Conservation (phyloP, 1,140 invertebrate genomes). For the Caenorhabditis inopinata region DNA sequence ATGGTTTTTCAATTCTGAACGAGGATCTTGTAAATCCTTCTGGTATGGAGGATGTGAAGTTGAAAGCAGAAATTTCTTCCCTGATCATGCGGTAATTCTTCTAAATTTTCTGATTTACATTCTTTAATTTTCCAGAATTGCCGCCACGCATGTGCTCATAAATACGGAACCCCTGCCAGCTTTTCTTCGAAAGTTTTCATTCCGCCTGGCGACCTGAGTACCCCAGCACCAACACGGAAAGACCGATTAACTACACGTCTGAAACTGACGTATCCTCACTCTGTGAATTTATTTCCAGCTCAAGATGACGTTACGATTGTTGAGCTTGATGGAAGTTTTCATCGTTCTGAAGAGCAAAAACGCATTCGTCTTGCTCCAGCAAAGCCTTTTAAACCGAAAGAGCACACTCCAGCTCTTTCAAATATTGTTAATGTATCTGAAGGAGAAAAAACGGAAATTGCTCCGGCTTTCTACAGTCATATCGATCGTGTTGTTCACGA, state of each 20-base stretch:
- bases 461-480: not conserved
- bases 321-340: not conserved
- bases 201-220: not conserved
- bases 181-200: not conserved
- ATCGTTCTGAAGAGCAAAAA: not conserved
- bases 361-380: not conserved
- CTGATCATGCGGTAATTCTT: constrained; percentile 36
- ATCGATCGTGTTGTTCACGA: constrained; percentile 16
- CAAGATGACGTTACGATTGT: not conserved
- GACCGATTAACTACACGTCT: not conserved
- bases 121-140: constrained; percentile 37
- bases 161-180: not conserved
- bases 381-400: not conserved
- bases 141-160: constrained; percentile 36
- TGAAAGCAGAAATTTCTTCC: constrained; percentile 53
- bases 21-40: constrained; percentile 50
- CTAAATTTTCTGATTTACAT: not conserved
- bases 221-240: not conserved
- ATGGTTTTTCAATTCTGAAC: constrained; percentile 33
- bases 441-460: not conserved
- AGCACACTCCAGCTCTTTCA: not conserved
- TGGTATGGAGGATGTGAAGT: constrained; percentile 59
- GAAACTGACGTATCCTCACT: not conserved
- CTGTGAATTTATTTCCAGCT: not conserved
- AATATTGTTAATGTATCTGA: constrained; percentile 8